These are phyloP conservation scores for Pasiphila rectangulata DNA, from an alignment of 2,888 invertebrate species.

Conservation along the genomic window DNA sequence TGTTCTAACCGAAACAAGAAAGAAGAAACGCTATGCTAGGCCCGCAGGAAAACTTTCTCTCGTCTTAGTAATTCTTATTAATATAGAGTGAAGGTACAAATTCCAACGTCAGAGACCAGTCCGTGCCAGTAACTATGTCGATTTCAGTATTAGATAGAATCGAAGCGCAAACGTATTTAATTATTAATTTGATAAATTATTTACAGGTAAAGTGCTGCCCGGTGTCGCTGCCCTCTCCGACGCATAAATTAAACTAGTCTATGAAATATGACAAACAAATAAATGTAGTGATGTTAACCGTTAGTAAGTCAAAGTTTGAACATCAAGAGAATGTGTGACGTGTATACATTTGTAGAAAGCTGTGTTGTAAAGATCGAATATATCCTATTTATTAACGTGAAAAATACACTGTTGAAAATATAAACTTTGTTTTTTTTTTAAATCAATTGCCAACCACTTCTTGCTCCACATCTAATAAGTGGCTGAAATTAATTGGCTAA, in stretches of 20 bases:
- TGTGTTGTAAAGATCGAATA: conserved; percentile 27
- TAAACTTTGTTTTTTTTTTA: conserved; percentile 5
- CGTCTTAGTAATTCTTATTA: too few species aligned
- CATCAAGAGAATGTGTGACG: conserved; percentile 24
- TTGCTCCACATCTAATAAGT: too few species aligned
- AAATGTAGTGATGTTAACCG: conserved; percentile 15
- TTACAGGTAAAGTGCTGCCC: conserved; percentile 87
- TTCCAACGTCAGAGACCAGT: too few species aligned
- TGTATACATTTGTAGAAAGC: conserved; percentile 24
- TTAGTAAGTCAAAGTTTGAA: conserved; percentile 24
- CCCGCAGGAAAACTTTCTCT: too few species aligned
- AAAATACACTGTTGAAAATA: conserved; percentile 14
- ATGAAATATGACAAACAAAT: conserved; percentile 19
- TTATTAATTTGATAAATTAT: not conserved
- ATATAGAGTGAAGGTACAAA: too few species aligned
- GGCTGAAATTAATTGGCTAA: too few species aligned
- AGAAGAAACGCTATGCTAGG: too few species aligned
- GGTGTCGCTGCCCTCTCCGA: conserved; percentile 91
- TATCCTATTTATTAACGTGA: conserved; percentile 24
- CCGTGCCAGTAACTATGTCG: too few species aligned
- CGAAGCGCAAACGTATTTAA: too few species aligned
- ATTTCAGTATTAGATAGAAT: not conserved
- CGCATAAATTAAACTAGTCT: conserved; percentile 56
- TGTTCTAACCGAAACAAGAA: too few species aligned
- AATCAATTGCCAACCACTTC: too few species aligned